A percentile compares a stretch with the other conserved stretches of the same genome.
These are phyloP conservation scores for Meriones psammophilus DNA, from an alignment of 2,797 vertebrate species.

Conservation along the genomic window DNA sequence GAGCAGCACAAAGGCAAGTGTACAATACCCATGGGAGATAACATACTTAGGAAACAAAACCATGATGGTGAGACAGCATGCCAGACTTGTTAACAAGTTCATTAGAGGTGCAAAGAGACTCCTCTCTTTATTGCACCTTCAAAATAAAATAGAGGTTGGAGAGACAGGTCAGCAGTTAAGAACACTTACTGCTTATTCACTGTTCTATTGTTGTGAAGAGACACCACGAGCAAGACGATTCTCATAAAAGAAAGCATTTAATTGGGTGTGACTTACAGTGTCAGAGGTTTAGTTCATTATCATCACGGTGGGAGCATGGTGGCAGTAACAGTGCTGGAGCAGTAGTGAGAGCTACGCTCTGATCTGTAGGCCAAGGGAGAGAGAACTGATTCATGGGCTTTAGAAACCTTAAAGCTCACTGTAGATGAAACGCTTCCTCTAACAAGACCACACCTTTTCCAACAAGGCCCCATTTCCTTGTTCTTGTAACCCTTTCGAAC, in stretches of 20 bases:
- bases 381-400: not conserved
- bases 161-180: not conserved
- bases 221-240: not conserved
- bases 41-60: not conserved
- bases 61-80: not conserved
- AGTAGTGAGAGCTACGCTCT: not conserved
- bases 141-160: not conserved
- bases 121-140: not conserved
- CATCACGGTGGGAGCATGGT: not conserved
- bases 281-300: not conserved
- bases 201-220: not conserved
- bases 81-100: not conserved
- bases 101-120: fast-evolving
- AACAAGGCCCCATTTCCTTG: not conserved
- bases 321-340: not conserved
- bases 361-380: no score
- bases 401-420: not conserved
- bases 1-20: not conserved
- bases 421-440: no score
- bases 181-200: not conserved
- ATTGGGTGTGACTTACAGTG: not conserved
- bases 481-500: not conserved
- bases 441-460: not conserved
- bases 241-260: not conserved
- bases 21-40: not conserved